These are phyloP conservation scores for Alentia gelatinosa DNA, from an alignment of 2,888 invertebrate genomes.

Conservation along the genomic window DNA sequence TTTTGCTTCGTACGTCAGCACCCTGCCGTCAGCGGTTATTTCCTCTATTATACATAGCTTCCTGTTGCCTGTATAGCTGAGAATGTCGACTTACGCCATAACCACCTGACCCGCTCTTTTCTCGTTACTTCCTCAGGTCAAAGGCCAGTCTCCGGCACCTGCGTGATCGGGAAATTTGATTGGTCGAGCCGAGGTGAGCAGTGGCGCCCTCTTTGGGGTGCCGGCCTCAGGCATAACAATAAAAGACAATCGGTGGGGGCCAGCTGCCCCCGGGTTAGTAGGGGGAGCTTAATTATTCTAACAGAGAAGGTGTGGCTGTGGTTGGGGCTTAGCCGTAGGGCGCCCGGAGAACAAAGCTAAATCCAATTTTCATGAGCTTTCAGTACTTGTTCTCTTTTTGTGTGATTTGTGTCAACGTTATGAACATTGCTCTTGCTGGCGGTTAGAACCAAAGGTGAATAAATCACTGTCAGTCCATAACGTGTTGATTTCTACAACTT, in stretches of 20 bases:
- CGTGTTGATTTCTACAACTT: no score
- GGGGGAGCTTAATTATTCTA: conserved; percentile 7
- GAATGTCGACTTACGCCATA: no score
- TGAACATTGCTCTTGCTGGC: neutral
- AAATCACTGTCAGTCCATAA: no score
- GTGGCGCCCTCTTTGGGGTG: neutral
- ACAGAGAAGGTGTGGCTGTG: neutral
- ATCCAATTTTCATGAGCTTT: neutral
- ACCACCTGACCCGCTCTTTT: neutral
- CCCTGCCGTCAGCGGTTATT: no score
- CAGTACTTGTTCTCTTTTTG: neutral
- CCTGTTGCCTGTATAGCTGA: no score
- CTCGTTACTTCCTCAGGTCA: conserved; percentile 19
- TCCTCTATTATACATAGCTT: no score
- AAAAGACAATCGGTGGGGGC: neutral
- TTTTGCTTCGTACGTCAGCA: no score
- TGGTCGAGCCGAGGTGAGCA: neutral
- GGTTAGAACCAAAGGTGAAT: no score
- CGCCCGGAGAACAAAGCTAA: neutral
- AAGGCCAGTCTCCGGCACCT: neutral
- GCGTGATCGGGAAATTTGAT: neutral
- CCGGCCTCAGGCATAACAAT: neutral
- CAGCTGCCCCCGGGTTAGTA: neutral
- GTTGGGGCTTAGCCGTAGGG: neutral
- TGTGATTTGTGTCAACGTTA: neutral